phyloP scores from a whole-genome alignment of 92 coral and sea anemone species.

The Bergia sp. region DNA sequence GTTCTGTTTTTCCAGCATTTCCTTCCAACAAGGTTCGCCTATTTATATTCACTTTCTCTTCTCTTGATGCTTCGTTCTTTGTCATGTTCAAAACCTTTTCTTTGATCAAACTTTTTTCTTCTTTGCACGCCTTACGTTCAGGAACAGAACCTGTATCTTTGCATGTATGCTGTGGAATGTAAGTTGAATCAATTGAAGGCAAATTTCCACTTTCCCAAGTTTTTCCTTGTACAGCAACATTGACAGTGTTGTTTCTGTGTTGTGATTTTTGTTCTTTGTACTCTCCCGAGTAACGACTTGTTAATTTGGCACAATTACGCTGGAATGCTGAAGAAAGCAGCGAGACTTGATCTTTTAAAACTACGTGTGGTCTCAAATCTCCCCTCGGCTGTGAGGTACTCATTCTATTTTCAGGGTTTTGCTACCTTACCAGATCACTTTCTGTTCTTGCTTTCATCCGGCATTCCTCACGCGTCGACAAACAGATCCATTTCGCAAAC shows the following conservation, averaged over 20 bases:
- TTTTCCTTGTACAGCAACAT: constrained; percentile 52
- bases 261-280: constrained; percentile 31
- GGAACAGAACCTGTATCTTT: neutral
- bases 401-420: neutral
- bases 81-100: constrained; percentile 4
- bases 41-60: neutral
- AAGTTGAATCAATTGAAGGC: constrained; percentile 13
- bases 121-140: constrained; percentile 24
- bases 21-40: constrained; percentile 8
- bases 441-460: neutral
- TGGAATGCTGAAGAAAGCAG: constrained; percentile 19
- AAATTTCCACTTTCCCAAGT: constrained; percentile 32
- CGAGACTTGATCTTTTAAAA: neutral
- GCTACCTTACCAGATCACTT: neutral
- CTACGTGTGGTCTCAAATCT: neutral
- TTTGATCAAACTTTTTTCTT: neutral
- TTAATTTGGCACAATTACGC: constrained; percentile 62
- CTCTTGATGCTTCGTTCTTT: constrained; percentile 15
- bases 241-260: constrained; percentile 18
- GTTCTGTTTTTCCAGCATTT: constrained; percentile 1
- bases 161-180: neutral
- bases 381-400: neutral
- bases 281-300: constrained; percentile 53
- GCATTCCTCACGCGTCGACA: neutral
- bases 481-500: constrained; percentile 1